These are phyloP conservation scores for Microplitis mediator DNA, from an alignment of 1,140 invertebrate genomes.

Conservation along the genomic window DNA sequence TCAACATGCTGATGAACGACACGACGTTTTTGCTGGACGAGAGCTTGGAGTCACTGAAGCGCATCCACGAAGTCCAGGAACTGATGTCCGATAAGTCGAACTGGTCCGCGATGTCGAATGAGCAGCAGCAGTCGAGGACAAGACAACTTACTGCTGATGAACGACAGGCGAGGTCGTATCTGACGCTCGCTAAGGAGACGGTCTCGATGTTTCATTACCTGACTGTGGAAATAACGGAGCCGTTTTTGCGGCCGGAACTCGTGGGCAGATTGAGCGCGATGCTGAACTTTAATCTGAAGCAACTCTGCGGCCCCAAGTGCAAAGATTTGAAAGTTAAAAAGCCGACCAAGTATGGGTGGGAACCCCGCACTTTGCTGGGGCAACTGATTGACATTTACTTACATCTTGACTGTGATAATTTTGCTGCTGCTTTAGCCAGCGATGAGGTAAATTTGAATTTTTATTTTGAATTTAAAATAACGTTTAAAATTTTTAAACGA, in stretches of 20 bases:
- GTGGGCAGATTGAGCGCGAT: slow-evolving; percentile 94
- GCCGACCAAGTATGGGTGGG: slow-evolving; percentile 96
- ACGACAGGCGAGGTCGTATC: slow-evolving; percentile 91
- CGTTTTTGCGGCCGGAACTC: slow-evolving; percentile 90
- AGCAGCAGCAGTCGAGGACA: slow-evolving; percentile 78
- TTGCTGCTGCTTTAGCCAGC: slow-evolving; percentile 85
- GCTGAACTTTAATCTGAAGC: slow-evolving; percentile 96
- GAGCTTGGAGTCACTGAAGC: slow-evolving; percentile 91
- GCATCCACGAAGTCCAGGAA: slow-evolving; percentile 94
- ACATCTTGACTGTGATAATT: slow-evolving; percentile 90
- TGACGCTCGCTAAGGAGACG: slow-evolving; percentile 93
- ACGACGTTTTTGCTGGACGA: slow-evolving; percentile 97
- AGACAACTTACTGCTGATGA: slow-evolving; percentile 88
- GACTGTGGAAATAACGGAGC: slow-evolving; percentile 91
- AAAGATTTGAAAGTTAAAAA: slow-evolving; percentile 96
- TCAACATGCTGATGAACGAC: slow-evolving; percentile 99
- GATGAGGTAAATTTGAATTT: slow-evolving; percentile 74
- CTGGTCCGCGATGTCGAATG: slow-evolving; percentile 71
- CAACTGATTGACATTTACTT: slow-evolving; percentile 96
- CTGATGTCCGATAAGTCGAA: slow-evolving; percentile 73
- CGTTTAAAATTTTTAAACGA: too few relatives aligned
- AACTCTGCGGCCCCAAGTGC: slow-evolving; percentile 96
- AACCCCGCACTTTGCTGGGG: slow-evolving; percentile 86
- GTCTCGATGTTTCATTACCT: slow-evolving; percentile 98
- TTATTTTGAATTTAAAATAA: neutral